Conservation (phyloP, 2,888 invertebrate genomes). For the Laspeyria flexula region DNA sequence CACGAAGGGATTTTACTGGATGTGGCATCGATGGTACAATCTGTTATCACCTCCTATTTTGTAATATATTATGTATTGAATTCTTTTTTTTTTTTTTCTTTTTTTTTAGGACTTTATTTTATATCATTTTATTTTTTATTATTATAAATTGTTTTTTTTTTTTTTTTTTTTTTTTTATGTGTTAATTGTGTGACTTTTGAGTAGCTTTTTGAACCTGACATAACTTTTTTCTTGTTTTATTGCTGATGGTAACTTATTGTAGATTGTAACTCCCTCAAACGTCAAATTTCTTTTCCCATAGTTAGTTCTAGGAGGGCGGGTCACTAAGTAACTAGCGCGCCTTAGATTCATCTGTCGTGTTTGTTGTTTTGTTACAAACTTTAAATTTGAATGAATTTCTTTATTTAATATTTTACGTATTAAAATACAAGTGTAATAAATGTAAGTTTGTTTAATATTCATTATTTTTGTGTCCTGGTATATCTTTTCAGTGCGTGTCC, state of each 20-base stretch:
- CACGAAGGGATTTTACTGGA: too few species aligned
- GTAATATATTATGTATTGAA: too few species aligned
- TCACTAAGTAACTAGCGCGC: not conserved
- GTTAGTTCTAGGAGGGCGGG: not conserved
- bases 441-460: not conserved
- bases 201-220: conserved; percentile 7
- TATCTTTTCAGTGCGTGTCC: not conserved
- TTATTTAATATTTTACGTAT: too few species aligned
- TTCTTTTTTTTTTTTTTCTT: too few species aligned
- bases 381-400: not conserved
- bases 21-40: too few species aligned
- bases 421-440: not conserved
- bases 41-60: too few species aligned
- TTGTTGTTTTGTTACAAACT: conserved; percentile 12
- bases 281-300: too few species aligned
- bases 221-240: conserved; percentile 31
- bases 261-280: too few species aligned
- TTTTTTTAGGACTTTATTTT: too few species aligned
- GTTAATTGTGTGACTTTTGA: conserved; percentile 26
- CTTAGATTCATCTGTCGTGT: not conserved
- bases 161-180: too few species aligned
- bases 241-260: conserved; percentile 25
- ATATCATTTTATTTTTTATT: too few species aligned
- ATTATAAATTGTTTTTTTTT: too few species aligned
- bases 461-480: not conserved